phyloP scores from a whole-genome alignment of 2,113 vertebrate genomes.

The Xenus cinereus region DNA sequence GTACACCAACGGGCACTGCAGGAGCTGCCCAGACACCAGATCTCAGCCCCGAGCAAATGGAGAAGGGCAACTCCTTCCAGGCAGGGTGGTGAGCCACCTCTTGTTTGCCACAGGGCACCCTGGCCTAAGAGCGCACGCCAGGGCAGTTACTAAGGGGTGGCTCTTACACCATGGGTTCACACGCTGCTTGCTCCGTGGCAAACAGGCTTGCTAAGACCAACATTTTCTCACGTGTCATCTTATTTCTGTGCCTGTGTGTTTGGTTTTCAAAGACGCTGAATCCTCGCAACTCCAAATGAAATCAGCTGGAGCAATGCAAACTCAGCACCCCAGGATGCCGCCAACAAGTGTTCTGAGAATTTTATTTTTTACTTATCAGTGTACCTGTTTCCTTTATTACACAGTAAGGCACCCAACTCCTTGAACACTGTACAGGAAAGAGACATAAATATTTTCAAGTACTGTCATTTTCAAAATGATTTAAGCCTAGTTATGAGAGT shows the following conservation, averaged over 20 bases:
- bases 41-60: accelerated
- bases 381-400: background rate
- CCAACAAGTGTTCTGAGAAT: background rate
- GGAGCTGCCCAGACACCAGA: background rate
- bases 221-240: background rate
- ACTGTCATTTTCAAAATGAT: background rate
- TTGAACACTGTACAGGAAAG: background rate
- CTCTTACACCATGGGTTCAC: background rate
- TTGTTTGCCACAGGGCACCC: background rate
- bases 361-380: background rate
- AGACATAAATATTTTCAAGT: background rate
- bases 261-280: background rate
- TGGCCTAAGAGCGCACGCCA: background rate
- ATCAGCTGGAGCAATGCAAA: background rate
- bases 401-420: background rate
- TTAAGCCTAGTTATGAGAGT: background rate
- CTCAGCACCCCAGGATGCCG: background rate
- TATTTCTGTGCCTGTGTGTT: background rate
- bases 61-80: background rate
- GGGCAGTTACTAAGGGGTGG: background rate
- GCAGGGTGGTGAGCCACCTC: background rate
- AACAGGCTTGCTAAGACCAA: background rate
- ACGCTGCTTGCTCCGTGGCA: background rate
- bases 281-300: background rate
- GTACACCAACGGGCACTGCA: accelerated